Base-by-base conservation (phyloP, 2,888 invertebrate genomes). In the Syrphus vitripennis region DNA sequence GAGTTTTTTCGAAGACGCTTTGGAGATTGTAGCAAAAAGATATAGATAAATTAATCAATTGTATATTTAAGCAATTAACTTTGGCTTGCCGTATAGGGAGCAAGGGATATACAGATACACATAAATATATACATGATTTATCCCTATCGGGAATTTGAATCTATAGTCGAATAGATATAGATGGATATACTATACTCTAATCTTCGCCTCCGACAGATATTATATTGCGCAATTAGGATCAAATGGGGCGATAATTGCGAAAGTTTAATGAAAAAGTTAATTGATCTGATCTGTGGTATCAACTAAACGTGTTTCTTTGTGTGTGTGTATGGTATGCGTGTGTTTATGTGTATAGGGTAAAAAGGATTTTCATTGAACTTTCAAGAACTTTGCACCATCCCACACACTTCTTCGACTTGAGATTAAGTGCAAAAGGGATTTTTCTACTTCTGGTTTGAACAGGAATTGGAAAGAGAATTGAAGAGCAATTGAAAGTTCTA, bases 221-320 rank as follows among this genome's bases (percentile, higher is more conserved):
- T 86, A 87, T 87, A 81, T 83, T 82, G 78, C 83, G 78, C 87
- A 87, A 87, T 87, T 87, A 87, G 87, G 87, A 87, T 87, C 82
- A 87, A 87, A 87, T 87, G 82, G 78, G 82, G 82, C 81, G 87
- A 83, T 83, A 87, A 87, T 87, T 87, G 78, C 87, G 40, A 87
- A 87, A 86, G 86, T 86, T 86, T 86, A 86, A 86, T 82, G 82
- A 86, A 86, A 86, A 86, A 86, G 77, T 86, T 86, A 86, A 86
- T 86, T 82, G 82, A 86, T 86, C 86, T 82, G 76, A 78, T 81
- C 82, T 82, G 72, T 69, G 82, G 74, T 72, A 45, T 72, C 34
- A 57, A 45, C 59, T 45, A n/a, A 34, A 37, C 31, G 55, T 50
- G 14, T 74, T 40, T 45, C n/a, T 21, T 29, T 59, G 42, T 16